A percentile compares a stretch with the other conserved stretches of the same genome.
These are phyloP conservation scores for Tiliqua scincoides DNA, from an alignment of 2,113 vertebrate genomes.

Conservation along the genomic window DNA sequence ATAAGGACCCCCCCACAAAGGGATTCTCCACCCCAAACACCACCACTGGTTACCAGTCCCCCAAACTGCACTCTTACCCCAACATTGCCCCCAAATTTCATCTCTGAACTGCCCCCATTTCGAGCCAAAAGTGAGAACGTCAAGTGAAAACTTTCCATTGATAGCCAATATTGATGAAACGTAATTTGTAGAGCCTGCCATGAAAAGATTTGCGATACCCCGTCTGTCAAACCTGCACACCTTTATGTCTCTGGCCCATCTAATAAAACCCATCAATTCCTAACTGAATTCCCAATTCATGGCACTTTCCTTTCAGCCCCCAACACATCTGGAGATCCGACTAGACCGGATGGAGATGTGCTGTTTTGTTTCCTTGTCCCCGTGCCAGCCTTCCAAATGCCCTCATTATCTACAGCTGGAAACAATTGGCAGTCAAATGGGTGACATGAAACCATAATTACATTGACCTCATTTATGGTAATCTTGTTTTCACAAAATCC, in stretches of 20 bases:
- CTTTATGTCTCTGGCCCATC: slow-evolving; percentile 8
- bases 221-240: not conserved
- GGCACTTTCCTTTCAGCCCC: not conserved
- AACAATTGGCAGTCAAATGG: slow-evolving; percentile 3
- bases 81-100: no score
- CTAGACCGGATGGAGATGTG: slow-evolving; percentile 13
- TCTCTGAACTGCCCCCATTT: no score
- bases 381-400: not conserved
- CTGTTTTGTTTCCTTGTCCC: not conserved
- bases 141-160: no score
- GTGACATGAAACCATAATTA: not conserved
- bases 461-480: not conserved
- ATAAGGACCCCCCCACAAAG: no score
- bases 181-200: not conserved
- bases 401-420: not conserved
- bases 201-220: not conserved
- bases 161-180: no score
- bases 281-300: not conserved
- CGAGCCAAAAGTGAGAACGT: no score
- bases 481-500: not conserved
- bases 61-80: no score
- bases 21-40: no score
- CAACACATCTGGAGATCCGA: slow-evolving; percentile 29
- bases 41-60: no score
- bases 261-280: not conserved